These are phyloP conservation scores for Orthosia gothica DNA, from an alignment of 2,888 invertebrate genomes.

Conservation along the genomic window DNA sequence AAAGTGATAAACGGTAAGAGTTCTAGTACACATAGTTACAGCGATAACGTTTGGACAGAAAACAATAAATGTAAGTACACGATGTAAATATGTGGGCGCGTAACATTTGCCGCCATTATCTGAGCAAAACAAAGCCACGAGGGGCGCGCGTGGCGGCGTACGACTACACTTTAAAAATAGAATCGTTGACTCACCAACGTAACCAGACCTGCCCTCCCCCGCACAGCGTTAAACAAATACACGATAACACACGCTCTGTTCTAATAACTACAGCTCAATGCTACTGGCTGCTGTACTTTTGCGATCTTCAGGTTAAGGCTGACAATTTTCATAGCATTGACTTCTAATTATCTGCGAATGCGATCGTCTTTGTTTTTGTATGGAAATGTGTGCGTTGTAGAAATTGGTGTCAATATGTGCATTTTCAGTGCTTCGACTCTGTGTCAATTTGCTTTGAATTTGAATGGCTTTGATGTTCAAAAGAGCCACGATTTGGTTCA, in stretches of 20 bases:
- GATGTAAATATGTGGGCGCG: slow-evolving; percentile 82
- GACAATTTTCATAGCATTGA: background rate
- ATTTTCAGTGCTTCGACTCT: background rate
- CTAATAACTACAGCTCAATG: slow-evolving; percentile 43
- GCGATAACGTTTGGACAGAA: slow-evolving; percentile 69
- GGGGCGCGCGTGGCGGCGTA: slow-evolving; percentile 83
- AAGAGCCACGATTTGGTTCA: slow-evolving; percentile 38
- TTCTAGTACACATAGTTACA: slow-evolving; percentile 78
- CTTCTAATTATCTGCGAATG: background rate
- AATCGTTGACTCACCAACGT: slow-evolving; percentile 75
- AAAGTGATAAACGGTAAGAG: slow-evolving; percentile 71
- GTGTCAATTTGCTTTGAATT: background rate
- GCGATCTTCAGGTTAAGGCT: background rate
- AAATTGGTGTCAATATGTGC: background rate
- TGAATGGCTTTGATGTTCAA: background rate
- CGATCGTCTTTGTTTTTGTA: background rate
- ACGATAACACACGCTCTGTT: slow-evolving; percentile 28
- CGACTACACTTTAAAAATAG: slow-evolving; percentile 85
- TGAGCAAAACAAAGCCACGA: slow-evolving; percentile 89
- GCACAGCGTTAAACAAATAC: slow-evolving; percentile 31
- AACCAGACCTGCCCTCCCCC: slow-evolving; percentile 70
- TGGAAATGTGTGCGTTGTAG: background rate
- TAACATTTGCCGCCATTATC: slow-evolving; percentile 66
- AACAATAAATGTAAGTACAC: slow-evolving; percentile 79
- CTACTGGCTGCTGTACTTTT: slow-evolving; percentile 36